These are phyloP conservation scores for Aegypius monachus DNA, from an alignment of 2,113 vertebrate species.

Conservation along the genomic window DNA sequence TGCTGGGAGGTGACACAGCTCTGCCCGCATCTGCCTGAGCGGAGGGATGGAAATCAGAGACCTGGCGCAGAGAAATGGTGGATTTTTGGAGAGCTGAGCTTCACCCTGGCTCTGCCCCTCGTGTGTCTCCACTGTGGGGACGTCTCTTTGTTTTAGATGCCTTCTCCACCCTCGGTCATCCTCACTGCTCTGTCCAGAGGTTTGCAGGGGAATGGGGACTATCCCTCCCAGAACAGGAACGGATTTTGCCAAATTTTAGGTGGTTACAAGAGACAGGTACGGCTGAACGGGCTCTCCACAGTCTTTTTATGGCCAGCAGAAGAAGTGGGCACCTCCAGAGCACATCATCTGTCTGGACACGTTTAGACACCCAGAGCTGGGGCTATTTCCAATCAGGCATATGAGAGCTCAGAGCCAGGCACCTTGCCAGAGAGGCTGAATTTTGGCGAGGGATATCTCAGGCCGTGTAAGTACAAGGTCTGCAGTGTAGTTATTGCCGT, in stretches of 20 bases:
- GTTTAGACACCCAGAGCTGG: not conserved
- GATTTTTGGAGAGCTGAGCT: not conserved
- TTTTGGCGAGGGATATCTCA: not conserved
- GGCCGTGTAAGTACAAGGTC: not conserved
- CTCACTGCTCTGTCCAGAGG: not conserved
- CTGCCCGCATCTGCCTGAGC: not conserved
- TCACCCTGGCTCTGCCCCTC: not conserved
- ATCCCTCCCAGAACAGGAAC: fast-evolving
- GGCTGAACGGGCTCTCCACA: fast-evolving
- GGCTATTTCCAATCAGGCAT: not conserved
- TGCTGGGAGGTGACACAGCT: not conserved
- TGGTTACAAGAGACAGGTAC: not conserved
- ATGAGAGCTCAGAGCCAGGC: not conserved
- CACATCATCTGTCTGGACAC: not conserved
- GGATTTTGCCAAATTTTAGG: not conserved
- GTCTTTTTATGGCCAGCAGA: not conserved
- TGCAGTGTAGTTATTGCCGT: fast-evolving
- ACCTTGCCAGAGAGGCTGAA: not conserved
- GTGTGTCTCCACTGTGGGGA: not conserved
- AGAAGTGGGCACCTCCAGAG: not conserved
- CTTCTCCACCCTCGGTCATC: no score
- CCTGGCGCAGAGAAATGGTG: fast-evolving
- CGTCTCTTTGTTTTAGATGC: not conserved
- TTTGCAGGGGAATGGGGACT: not conserved
- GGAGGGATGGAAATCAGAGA: not conserved